Evolutionary conservation across 2,113 vertebrate genomes (phyloP).

Genomic region (Lophura nycthemera): DNA sequence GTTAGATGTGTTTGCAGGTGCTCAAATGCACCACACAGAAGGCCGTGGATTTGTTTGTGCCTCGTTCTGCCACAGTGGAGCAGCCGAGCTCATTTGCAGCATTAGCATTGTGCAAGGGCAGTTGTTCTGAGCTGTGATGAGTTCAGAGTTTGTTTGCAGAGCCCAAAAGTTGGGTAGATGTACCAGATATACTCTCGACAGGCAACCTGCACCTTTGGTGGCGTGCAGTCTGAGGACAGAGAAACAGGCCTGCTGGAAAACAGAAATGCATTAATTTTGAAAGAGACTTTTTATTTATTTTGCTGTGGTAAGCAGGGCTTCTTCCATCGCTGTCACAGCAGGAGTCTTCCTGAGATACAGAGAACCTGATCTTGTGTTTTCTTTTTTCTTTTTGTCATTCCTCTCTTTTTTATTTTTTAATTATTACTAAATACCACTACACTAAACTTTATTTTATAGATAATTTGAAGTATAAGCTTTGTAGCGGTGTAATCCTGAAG

Average conservation of each 20-base stretch:
- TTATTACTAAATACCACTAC: neutral
- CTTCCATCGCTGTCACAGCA: neutral
- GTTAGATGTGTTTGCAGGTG: neutral
- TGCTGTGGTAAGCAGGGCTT: neutral
- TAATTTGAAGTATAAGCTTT: neutral
- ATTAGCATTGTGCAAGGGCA: fast-evolving
- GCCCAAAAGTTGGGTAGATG: neutral
- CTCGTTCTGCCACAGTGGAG: neutral
- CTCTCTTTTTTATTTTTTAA: neutral
- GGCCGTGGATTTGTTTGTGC: neutral
- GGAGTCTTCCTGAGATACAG: neutral
- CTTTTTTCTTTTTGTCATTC: neutral
- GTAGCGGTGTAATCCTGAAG: neutral
- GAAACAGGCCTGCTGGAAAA: neutral
- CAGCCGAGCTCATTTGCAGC: fast-evolving
- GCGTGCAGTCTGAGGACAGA: neutral
- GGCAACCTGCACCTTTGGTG: neutral
- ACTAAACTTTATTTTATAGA: neutral
- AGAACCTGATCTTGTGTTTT: neutral
- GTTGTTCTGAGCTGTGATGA: fast-evolving
- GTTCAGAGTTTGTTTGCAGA: neutral
- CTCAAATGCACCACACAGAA: neutral
- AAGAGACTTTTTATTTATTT: neutral
- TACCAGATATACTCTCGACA: neutral
- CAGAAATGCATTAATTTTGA: neutral